A percentile compares a stretch with the other conserved stretches of the same genome.
Conservation (phyloP, 1,140 invertebrate genomes). For the Drosophila pseudoobscura region DNA sequence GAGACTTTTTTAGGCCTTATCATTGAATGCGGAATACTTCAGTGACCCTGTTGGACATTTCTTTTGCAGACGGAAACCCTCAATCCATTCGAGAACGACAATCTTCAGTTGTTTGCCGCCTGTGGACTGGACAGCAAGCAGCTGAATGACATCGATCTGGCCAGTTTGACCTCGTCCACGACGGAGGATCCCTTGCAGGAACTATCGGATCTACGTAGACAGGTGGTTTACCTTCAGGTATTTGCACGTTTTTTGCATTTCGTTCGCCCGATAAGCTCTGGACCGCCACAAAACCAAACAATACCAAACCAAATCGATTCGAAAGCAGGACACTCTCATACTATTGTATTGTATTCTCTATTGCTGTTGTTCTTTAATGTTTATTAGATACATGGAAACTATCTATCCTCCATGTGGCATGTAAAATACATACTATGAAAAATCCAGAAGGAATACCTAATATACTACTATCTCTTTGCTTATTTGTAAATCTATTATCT, state of each 20-base stretch:
- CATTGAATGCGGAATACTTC: too few relatives aligned
- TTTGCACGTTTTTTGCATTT: conserved; percentile 82
- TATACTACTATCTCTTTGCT: conserved; percentile 23
- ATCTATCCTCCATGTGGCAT: conserved; percentile 38
- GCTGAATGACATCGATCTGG: conserved; percentile 86
- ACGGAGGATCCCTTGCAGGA: conserved; percentile 86
- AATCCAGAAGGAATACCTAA: conserved; percentile 8
- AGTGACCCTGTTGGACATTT: too few relatives aligned
- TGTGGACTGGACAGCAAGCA: conserved; percentile 84
- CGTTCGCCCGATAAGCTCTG: conserved; percentile 63
- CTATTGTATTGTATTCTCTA: conserved; percentile 11
- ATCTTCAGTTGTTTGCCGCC: conserved; percentile 89
- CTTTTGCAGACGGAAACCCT: conserved; percentile 89
- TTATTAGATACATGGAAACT: conserved; percentile 24
- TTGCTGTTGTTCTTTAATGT: conserved; percentile 58
- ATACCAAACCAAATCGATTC: conserved; percentile 11
- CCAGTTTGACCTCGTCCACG: conserved; percentile 77
- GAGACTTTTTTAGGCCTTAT: not conserved
- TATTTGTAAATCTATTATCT: conserved; percentile 31
- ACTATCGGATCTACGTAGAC: conserved; percentile 90
- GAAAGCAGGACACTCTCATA: conserved; percentile 45
- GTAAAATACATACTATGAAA: conserved; percentile 23
- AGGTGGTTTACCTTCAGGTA: conserved; percentile 90
- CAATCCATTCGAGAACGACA: conserved; percentile 93
- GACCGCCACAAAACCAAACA: conserved; percentile 6